phyloP scores from a whole-genome alignment of 2,888 invertebrate genomes.

The Silvanus unidentatus region DNA sequence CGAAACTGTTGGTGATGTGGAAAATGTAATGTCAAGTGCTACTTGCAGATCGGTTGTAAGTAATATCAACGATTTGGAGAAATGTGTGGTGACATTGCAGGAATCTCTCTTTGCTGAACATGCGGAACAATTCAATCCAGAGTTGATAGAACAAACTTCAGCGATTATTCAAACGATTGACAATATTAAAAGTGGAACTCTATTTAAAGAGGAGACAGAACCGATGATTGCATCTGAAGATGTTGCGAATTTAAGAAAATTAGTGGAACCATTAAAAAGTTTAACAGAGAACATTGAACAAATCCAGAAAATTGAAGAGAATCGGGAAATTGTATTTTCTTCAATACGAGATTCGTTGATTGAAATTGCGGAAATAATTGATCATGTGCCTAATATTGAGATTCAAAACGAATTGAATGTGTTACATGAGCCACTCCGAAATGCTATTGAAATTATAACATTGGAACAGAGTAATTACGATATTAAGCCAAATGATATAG shows the following conservation, averaged over 20 bases:
- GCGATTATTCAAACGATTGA: slow-evolving; percentile 38
- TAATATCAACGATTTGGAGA: slow-evolving; percentile 35
- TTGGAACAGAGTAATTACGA: slow-evolving; percentile 37
- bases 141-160: slow-evolving; percentile 34
- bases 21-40: slow-evolving; percentile 22
- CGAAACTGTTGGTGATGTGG: slow-evolving; percentile 20
- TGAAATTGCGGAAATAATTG: slow-evolving; percentile 33
- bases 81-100: slow-evolving; percentile 32
- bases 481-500: slow-evolving; percentile 26
- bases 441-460: slow-evolving; percentile 37
- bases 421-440: slow-evolving; percentile 32
- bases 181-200: slow-evolving; percentile 31
- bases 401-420: slow-evolving; percentile 26
- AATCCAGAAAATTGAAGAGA: slow-evolving; percentile 29
- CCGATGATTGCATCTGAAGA: slow-evolving; percentile 30
- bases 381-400: slow-evolving; percentile 27
- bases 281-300: slow-evolving; percentile 32
- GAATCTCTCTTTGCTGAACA: slow-evolving; percentile 30
- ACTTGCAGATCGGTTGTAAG: slow-evolving; percentile 24
- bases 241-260: slow-evolving; percentile 31
- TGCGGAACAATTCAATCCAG: slow-evolving; percentile 30
- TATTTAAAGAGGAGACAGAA: slow-evolving; percentile 27
- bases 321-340: slow-evolving; percentile 27
- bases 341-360: slow-evolving; percentile 31
- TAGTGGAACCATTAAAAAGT: slow-evolving; percentile 33